Evolutionary conservation across 1,140 invertebrate genomes (phyloP), one percentile per base, ranked within the genome.

Genomic region (Lepidotrigona ventralis): DNA sequence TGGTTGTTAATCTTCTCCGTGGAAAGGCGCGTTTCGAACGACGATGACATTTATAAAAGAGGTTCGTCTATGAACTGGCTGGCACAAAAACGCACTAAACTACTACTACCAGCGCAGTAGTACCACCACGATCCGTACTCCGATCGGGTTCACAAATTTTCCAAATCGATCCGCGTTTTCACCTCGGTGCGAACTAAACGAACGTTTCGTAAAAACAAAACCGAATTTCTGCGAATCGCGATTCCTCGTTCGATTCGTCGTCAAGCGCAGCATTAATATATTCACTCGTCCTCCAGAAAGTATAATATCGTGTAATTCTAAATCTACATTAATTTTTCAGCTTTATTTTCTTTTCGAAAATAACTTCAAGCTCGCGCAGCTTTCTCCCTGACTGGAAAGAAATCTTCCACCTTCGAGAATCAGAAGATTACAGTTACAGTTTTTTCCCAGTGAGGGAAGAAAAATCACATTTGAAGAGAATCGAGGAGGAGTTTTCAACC

Each of bases 311-410:
- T 33, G 33, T 33, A 33, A 33, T 3, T 33, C 4, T 33, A 33
- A 33, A 33, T 33, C 33, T 3, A 58, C 23, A 58, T 12, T 23
- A 23, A 58, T 58, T 58, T 58, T 58, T 23, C 21, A 58, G 11
- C 56, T 3, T 12, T 23, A 12, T 58, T 23, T 23, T 23, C 21
- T 58, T 23, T 58, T 12, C 21, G 23, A 12, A 23, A 3, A 21
- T 3, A 3, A 58, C 23, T 3, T 12, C 23, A 81, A 75, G 78
- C 70, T 69, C 60, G 12, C 15, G 60, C 21, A 14, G 60, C 72
- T 54, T 63, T 72, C 26, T 33, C n/a, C 29, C 3, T 58, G 3
- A 29, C n/a, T 1, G 12, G 71, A 82, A 82, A 82, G 64, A 70
- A 69, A 66, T 23, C 21, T 71, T 63, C 21, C 56, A 23, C 4